Evolutionary conservation across 1,140 invertebrate species (phyloP), one percentile per base, ranked within the genome.

Genomic region (Hylaeus volcanicus): DNA sequence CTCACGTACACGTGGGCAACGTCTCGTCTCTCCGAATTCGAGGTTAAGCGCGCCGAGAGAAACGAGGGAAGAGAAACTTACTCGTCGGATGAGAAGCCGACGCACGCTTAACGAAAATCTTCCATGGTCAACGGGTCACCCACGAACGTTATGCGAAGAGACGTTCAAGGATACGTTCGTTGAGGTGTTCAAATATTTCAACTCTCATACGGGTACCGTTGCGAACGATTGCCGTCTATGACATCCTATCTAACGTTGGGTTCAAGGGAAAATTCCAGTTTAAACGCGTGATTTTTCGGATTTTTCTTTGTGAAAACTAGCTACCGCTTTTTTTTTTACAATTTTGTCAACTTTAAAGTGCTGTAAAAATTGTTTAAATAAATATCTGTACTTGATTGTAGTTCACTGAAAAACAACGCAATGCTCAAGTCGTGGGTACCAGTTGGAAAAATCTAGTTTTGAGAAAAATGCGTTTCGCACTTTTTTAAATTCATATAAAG

Each of bases 51-150:
- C 41, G 61, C 1, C 51, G 48, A 26, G 78, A 74, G 78, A 61
- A 75, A 68, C 58, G 61, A 58, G 48, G 68, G 72, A 75, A 68
- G 78, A 80, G 78, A 80, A 80, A 80, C 64, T 26, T 26, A 26
- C 26, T 80, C 64, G 41, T 3, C 48, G 76, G 26, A 6, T 26
- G 39, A 71, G 58, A 71, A 63, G 45, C 12, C 14, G 53, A 56
- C 12, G 53, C 64, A 37, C 9, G 37, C 60, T 79, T 63, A n/a
- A 73, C 77, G 72, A 80, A 80, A 75, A 80, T 80, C 56, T 58
- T 80, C 64, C 78, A 80, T 75, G 77, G 77, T n/a, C 77, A 74
- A 79, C 77, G 61, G 61, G 77, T 79, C 70, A 75, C 78, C 78
- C 72, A 75, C 72, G 72, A 80, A 37, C 37, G 37, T 56, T 56